Base-by-base conservation (phyloP, 2,888 invertebrate species). In the Orthosia cruda region DNA sequence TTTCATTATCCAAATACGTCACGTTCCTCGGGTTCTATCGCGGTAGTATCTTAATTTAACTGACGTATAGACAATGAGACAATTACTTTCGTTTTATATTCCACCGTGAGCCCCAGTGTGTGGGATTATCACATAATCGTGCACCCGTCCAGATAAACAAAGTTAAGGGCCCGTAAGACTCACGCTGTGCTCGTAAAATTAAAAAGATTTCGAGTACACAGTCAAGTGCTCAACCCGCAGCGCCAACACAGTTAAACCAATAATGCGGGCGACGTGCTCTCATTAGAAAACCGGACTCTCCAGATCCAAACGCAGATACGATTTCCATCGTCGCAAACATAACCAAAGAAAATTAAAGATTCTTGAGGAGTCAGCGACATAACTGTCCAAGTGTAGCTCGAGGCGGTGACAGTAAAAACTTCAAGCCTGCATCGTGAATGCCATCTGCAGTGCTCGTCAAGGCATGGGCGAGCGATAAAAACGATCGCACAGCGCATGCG, bases 401-500 rank as follows among this genome's bases (percentile, higher is more conserved):
- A 81, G 87, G 88, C 88, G 88, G 88, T 85, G 89, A 86, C 90
- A 86, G 91, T 91, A 95, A 95, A 94, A 95, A 95, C 89, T 88
- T 87, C 87, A 90, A 89, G 92, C 89, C 84, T 90, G 91, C 93
- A 89, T 91, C 91, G 91, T 88, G 92, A 91, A 94, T 93, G 88
- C 92, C 94, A 93, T 94, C 92, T 92, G 93, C 89, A 92, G 92
- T 90, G 89, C 92, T 90, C 91, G 91, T 90, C 92, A 91, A 90
- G 91, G 88, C 89, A 90, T 89, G 90, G 89, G 85, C 88, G 86
- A 89, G 88, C 91, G 90, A 93, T 92, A 95, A 95, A 95, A 95
- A 95, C 91, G 87, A 88, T 91, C 91, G 90, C 92, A 90, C 84
- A 89, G 91, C 92, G 92, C 93, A 92, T 92, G 91, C 91, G 93